Conservation (phyloP, 2,113 vertebrate species). For the Prochilodus magdalenae region DNA sequence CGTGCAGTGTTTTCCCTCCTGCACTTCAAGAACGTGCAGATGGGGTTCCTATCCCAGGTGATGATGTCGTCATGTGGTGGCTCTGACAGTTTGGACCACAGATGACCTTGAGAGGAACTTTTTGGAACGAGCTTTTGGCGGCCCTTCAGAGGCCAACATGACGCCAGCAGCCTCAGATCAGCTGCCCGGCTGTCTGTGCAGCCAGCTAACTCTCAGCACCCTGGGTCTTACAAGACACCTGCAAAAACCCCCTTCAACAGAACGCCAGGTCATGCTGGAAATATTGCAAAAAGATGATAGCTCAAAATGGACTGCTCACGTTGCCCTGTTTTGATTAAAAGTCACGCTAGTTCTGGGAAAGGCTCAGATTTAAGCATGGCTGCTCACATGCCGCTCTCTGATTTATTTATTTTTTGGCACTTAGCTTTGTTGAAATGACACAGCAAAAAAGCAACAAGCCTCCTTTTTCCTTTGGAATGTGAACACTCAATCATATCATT, state of each 20-base stretch:
- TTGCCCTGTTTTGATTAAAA: slow-evolving; percentile 48
- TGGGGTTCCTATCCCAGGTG: slow-evolving; percentile 44
- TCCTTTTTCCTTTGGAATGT: background rate
- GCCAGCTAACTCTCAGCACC: slow-evolving; percentile 57
- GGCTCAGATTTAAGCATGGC: background rate
- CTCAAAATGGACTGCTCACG: slow-evolving; percentile 53
- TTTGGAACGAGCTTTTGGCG: slow-evolving; percentile 63
- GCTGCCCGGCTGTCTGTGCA: slow-evolving; percentile 34
- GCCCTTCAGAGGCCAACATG: slow-evolving; percentile 59
- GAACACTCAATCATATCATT: background rate
- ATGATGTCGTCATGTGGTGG: slow-evolving; percentile 36
- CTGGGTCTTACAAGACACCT: slow-evolving; percentile 77
- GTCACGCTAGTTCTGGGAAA: slow-evolving; percentile 25
- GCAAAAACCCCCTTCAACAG: slow-evolving; percentile 45
- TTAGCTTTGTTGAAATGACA: background rate
- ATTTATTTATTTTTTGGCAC: background rate
- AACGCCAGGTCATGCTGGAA: slow-evolving; percentile 51
- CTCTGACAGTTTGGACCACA: slow-evolving; percentile 25
- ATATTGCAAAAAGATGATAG: slow-evolving; percentile 74
- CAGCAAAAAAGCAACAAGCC: background rate
- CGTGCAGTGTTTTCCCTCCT: background rate
- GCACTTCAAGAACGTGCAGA: slow-evolving; percentile 24
- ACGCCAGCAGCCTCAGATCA: slow-evolving; percentile 58
- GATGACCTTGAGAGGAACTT: slow-evolving; percentile 47
- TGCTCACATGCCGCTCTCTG: background rate